Evolutionary conservation across 2,797 vertebrate species (phyloP), one percentile per base, ranked within the genome.

Genomic region (Helicolenus hilgendorfi): DNA sequence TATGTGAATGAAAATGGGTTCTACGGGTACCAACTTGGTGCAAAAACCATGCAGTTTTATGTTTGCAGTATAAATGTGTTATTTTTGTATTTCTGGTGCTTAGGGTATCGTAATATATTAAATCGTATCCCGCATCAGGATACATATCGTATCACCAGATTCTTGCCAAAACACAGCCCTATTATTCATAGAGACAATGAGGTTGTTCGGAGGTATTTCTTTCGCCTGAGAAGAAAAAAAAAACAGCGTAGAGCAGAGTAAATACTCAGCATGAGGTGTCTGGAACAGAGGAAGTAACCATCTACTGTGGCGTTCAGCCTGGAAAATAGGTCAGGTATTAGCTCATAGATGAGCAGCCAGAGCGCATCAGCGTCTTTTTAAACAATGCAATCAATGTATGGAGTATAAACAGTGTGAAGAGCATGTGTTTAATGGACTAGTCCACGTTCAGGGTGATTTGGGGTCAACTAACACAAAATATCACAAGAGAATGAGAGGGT

Each of bases 261-360:
- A 91, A 93, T 84, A 83, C 76, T 83, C 77, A 77, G 86, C 85
- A 79, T 94, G 94, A 78, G 79, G 72, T 79, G 88, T 73, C 79
- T 88, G 79, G 31, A 79, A 63, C 56, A 45, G 58, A 63, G 13
- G 3, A 72, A 22, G 41, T 11, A 68, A 49, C 41, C 35, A 22
- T 41, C 59, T 15, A 73, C 73, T 81, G 69, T 87, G 68, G 22
- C 83, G 74, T 86, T 83, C 60, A 68, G 75, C 72, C 55, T 85
- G 76, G 68, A 93, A 97, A 96, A 93, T 91, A 81, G 94, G 95
- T 95, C 94, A 94, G 58, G 89, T 92, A 92, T 94, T 87, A 93
- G 89, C 85, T 93, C 79, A 85, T 89, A 84, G 77, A 83, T 83
- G 55, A 90, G 67, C 81, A 81, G 75, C 45, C 84, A 77, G 53